These are phyloP conservation scores for Diplazon laetatorius DNA, from an alignment of 2,888 invertebrate species.

Conservation along the genomic window DNA sequence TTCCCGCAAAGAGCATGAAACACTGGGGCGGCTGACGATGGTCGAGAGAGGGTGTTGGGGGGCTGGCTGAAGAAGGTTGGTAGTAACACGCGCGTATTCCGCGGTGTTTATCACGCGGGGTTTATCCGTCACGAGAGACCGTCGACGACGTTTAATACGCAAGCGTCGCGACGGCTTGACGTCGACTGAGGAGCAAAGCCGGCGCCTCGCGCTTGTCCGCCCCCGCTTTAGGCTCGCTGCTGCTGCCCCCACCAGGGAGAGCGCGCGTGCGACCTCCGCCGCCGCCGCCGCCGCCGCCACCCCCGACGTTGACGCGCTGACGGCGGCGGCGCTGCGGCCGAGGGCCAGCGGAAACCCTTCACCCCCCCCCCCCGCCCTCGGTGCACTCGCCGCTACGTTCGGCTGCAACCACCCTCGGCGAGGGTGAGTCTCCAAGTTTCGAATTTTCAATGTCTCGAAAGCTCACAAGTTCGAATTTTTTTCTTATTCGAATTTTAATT, in stretches of 20 bases:
- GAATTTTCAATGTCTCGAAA: no score
- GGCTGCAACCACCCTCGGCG: conserved; percentile 21
- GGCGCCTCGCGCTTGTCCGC: conserved; percentile 76
- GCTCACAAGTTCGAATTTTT: no score
- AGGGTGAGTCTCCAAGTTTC: not conserved
- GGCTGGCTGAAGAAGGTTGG: no score
- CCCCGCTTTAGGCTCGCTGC: conserved; percentile 64
- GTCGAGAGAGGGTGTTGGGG: not conserved
- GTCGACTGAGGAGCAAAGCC: conserved; percentile 79
- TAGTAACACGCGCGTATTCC: conserved; percentile 36
- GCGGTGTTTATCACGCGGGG: conserved; percentile 42
- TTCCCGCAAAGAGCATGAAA: no score
- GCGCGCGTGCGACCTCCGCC: conserved; percentile 33
- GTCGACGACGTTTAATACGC: conserved; percentile 69
- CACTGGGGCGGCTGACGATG: conserved; percentile 51
- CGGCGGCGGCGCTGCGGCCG: not conserved
- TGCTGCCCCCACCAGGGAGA: conserved; percentile 35
- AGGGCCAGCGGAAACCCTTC: conserved; percentile 29
- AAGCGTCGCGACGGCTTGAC: conserved; percentile 81
- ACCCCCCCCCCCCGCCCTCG: conserved; percentile 4
- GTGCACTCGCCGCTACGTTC: conserved; percentile 12
- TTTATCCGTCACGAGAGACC: conserved; percentile 49
- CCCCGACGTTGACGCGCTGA: not conserved
- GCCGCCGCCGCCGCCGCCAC: conserved; percentile 7
- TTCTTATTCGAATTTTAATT: no score